A percentile compares a stretch with the other conserved stretches of the same genome.
Conservation (phyloP, 2,888 invertebrate genomes). For the Zeuzera pyrina region DNA sequence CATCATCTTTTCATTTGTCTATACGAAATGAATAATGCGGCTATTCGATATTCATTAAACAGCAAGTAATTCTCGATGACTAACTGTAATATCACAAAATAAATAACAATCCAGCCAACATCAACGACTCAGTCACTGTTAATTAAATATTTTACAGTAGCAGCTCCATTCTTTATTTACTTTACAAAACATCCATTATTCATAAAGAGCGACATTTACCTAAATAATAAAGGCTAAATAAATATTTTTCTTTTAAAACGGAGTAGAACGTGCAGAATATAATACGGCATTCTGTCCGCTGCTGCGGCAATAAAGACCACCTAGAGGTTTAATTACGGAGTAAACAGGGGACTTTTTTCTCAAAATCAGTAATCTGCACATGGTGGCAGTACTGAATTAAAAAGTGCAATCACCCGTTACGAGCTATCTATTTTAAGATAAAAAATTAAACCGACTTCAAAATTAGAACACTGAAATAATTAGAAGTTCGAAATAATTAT, state of each 20-base stretch:
- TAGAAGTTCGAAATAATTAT: no score
- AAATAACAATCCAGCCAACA: no score
- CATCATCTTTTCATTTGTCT: no score
- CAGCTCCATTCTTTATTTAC: not conserved
- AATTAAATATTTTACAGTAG: slow-evolving; percentile 1
- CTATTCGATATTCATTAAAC: no score
- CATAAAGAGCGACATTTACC: slow-evolving; percentile 27
- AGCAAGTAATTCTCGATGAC: no score
- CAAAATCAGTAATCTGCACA: slow-evolving; percentile 15
- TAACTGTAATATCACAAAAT: no score
- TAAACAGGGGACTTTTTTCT: slow-evolving; percentile 24
- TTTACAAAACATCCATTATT: slow-evolving; percentile 21
- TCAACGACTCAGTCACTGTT: no score
- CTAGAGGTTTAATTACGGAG: slow-evolving; percentile 36
- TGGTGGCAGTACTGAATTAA: slow-evolving; percentile 13
- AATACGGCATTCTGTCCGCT: slow-evolving; percentile 23
- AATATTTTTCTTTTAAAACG: slow-evolving; percentile 22
- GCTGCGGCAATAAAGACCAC: slow-evolving; percentile 27
- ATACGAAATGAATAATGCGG: no score
- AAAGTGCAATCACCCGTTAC: slow-evolving; percentile 6
- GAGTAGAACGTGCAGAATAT: slow-evolving; percentile 15
- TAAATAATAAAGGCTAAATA: slow-evolving; percentile 29
- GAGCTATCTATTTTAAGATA: no score
- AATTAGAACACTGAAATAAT: no score
- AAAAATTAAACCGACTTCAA: no score